Evolutionary conservation across 2,797 vertebrate species (phyloP).

Genomic region (Dendrocincla fuliginosa): DNA sequence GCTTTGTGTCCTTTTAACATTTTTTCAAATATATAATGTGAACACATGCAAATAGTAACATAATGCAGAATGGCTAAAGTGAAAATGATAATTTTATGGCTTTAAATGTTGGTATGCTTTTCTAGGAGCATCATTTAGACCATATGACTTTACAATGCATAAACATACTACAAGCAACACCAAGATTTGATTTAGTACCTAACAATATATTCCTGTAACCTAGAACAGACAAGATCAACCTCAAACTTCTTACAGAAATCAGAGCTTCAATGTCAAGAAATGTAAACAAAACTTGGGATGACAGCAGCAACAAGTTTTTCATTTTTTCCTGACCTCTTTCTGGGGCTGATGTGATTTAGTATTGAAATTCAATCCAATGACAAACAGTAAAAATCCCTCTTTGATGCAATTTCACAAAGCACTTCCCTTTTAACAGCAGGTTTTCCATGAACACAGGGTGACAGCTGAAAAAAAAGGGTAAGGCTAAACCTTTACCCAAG

Average conservation of each 20-base stretch:
- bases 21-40: neutral
- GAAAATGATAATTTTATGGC: neutral
- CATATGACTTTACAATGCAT: constrained; percentile 5
- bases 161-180: neutral
- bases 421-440: neutral
- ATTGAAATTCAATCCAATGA: neutral
- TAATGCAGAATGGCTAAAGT: neutral
- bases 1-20: neutral
- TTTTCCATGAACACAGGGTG: neutral
- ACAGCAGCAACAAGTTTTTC: neutral
- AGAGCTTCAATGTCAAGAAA: constrained; percentile 6
- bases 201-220: constrained; percentile 14
- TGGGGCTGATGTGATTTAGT: neutral
- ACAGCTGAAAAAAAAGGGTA: neutral
- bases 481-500: neutral
- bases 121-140: neutral
- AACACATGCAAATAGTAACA: neutral
- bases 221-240: neutral
- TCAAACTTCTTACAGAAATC: constrained; percentile 7
- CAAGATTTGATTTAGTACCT: neutral
- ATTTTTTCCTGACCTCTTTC: neutral
- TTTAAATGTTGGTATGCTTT: neutral
- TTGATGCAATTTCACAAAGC: neutral
- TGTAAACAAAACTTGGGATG: constrained; percentile 1
- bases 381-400: constrained; percentile 1